Conservation (phyloP, 2,888 invertebrate species). For the Ormyrus labotus region DNA sequence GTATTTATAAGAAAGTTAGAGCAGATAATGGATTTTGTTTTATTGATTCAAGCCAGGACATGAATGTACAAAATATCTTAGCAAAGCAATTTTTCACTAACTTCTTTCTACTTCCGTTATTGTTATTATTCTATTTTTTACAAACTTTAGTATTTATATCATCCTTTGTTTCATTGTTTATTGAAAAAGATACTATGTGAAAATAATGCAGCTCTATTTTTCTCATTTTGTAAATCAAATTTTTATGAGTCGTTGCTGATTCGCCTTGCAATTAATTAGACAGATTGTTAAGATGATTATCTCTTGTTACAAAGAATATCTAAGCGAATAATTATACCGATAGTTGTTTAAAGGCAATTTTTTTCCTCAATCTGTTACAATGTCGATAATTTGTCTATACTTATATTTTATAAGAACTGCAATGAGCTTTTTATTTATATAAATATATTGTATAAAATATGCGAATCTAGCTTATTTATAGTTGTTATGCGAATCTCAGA, state of each 20-base stretch:
- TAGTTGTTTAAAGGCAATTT: slow-evolving; percentile 17
- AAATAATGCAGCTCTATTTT: neutral
- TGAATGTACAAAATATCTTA: slow-evolving; percentile 10
- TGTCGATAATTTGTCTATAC: slow-evolving; percentile 34
- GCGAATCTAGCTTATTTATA: slow-evolving; percentile 33
- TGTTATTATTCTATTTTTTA: neutral
- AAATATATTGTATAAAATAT: neutral
- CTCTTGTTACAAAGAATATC: slow-evolving; percentile 35
- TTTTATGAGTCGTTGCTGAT: slow-evolving; percentile 45
- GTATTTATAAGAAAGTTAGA: slow-evolving; percentile 3
- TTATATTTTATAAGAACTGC: slow-evolving; percentile 40
- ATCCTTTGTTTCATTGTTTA: no score
- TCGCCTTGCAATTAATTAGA: slow-evolving; percentile 10
- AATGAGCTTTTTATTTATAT: slow-evolving; percentile 54
- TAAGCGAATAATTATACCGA: slow-evolving; percentile 14
- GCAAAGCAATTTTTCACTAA: neutral
- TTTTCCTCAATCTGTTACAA: slow-evolving; percentile 36
- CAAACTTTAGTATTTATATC: no score
- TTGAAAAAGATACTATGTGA: no score
- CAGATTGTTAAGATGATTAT: slow-evolving; percentile 42
- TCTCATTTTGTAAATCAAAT: slow-evolving; percentile 46
- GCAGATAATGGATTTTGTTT: neutral
- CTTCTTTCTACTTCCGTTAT: slow-evolving; percentile 10
- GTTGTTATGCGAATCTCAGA: slow-evolving; percentile 49
- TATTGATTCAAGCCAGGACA: neutral